phyloP scores from a whole-genome alignment of 2,797 vertebrate species.

The Enteromius radiatus region DNA sequence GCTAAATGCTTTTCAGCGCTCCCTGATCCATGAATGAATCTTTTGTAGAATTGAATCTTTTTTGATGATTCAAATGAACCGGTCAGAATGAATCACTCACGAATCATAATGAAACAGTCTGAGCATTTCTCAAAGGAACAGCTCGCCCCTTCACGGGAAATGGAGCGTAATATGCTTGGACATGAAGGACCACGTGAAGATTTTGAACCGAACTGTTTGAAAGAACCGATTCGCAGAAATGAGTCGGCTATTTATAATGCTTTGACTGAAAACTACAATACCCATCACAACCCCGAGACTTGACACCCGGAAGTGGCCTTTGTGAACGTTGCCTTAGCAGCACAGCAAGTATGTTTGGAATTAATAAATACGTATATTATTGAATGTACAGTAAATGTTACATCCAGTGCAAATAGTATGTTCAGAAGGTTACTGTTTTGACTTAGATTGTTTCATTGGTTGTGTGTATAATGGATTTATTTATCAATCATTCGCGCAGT shows the following conservation, averaged over 20 bases:
- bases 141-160: neutral
- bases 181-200: neutral
- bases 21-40: neutral
- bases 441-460: neutral
- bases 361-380: neutral
- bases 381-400: neutral
- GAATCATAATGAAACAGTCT: neutral
- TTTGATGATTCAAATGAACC: neutral
- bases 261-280: slow-evolving; percentile 16
- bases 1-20: neutral
- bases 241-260: neutral
- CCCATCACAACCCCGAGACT: neutral
- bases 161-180: neutral
- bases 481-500: neutral
- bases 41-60: neutral
- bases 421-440: neutral
- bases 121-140: neutral
- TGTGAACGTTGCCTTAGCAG: neutral
- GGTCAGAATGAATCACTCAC: neutral
- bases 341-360: neutral
- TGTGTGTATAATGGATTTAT: neutral
- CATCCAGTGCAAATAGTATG: neutral
- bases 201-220: neutral
- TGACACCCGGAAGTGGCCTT: slow-evolving; percentile 21
- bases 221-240: neutral